Conservation (phyloP, 2,113 vertebrate species). For the Psilopsiagon aymara region DNA sequence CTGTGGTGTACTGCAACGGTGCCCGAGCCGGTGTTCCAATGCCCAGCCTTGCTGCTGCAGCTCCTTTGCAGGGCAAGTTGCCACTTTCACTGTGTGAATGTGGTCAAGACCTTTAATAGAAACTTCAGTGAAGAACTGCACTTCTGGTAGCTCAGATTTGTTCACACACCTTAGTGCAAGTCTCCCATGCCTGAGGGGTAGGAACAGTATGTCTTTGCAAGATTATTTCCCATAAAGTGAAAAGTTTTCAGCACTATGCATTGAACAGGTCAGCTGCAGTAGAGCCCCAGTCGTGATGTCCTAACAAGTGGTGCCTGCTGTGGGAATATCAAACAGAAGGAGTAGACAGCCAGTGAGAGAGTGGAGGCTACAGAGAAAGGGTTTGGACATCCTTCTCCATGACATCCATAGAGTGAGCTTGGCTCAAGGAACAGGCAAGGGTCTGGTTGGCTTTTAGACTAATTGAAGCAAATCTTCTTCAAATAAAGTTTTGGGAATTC, state of each 20-base stretch:
- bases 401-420: neutral
- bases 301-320: neutral
- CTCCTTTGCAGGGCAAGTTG: neutral
- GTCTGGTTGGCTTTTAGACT: neutral
- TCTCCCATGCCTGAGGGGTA: neutral
- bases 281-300: neutral
- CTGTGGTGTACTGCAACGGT: neutral
- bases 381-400: neutral
- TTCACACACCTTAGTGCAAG: neutral
- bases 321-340: neutral
- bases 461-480: neutral
- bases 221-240: neutral
- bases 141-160: neutral
- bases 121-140: neutral
- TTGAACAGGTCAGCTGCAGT: neutral
- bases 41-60: neutral
- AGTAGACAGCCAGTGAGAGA: neutral
- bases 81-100: neutral
- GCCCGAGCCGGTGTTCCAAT: neutral
- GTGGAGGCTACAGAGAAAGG: neutral
- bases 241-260: neutral
- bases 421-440: neutral
- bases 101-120: neutral
- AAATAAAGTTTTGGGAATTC: slow-evolving; percentile 1
- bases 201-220: neutral